Conservation (phyloP, 2,797 vertebrate genomes). For the Pagetopsis macropterus region DNA sequence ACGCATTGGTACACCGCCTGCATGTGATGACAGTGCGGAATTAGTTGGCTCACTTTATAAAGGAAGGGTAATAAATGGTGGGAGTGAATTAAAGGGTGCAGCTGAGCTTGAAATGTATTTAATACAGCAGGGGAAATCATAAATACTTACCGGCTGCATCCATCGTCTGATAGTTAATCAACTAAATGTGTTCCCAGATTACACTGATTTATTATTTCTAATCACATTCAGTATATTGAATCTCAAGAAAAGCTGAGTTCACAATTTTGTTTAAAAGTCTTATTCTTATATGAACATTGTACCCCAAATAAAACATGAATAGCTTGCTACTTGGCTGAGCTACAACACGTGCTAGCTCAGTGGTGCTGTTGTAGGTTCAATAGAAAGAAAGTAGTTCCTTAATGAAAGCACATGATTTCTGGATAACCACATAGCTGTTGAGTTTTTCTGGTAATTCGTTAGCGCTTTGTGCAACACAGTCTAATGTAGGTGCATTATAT, state of each 20-base stretch:
- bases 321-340: too few relatives aligned
- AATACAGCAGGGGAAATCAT: slow-evolving; percentile 52
- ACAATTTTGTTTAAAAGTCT: background rate
- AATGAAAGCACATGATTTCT: too few relatives aligned
- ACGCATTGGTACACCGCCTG: slow-evolving; percentile 1
- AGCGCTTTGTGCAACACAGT: too few relatives aligned
- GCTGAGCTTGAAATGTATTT: slow-evolving; percentile 56
- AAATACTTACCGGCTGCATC: slow-evolving; percentile 8
- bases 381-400: too few relatives aligned
- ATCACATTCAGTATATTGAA: background rate
- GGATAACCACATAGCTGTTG: too few relatives aligned
- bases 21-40: slow-evolving; percentile 18
- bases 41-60: slow-evolving; percentile 27
- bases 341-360: too few relatives aligned
- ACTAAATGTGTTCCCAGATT: slow-evolving; percentile 12
- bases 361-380: too few relatives aligned
- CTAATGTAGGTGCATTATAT: too few relatives aligned
- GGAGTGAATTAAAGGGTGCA: slow-evolving; percentile 52
- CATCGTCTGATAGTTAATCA: slow-evolving; percentile 3
- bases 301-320: too few relatives aligned
- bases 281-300: too few relatives aligned
- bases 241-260: background rate
- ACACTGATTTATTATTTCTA: background rate
- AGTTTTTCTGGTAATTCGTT: too few relatives aligned
- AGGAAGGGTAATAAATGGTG: slow-evolving; percentile 26